Conservation (phyloP, 1,140 invertebrate species). For the Dreissena rostriformis region DNA sequence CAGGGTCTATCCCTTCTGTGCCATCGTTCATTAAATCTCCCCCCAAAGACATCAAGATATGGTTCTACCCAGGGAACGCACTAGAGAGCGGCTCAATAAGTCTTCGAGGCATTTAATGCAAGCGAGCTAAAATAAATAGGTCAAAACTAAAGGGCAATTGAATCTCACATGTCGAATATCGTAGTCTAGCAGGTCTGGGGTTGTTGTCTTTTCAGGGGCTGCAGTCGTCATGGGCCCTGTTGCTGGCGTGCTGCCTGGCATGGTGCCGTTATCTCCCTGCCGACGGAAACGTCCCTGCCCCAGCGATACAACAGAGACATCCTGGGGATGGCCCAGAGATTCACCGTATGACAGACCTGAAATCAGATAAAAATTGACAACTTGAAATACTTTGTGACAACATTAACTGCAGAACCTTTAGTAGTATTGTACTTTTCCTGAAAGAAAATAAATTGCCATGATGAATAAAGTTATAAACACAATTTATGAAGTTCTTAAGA, state of each 20-base stretch:
- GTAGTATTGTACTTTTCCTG: neutral
- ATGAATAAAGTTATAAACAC: too few species aligned
- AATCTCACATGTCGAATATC: constrained; percentile 33
- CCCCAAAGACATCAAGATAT: too few species aligned
- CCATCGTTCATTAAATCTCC: too few species aligned
- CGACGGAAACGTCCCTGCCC: constrained; percentile 1
- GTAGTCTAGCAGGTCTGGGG: neutral
- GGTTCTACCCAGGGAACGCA: too few species aligned
- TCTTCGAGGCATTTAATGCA: too few species aligned
- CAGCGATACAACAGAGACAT: constrained; percentile 42
- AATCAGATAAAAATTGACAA: neutral
- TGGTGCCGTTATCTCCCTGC: neutral
- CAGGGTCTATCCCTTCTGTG: too few species aligned
- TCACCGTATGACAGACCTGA: neutral
- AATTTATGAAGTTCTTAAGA: too few species aligned
- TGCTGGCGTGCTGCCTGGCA: too few species aligned
- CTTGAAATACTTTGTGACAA: too few species aligned
- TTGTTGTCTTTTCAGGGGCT: neutral
- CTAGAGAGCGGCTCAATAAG: too few species aligned
- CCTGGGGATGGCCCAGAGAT: neutral
- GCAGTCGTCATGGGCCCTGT: neutral
- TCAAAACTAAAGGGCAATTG: neutral
- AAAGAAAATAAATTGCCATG: neutral
- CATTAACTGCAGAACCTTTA: neutral
- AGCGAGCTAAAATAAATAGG: too few species aligned